These are phyloP conservation scores for Gambusia affinis DNA, from an alignment of 2,113 vertebrate species.

Conservation along the genomic window DNA sequence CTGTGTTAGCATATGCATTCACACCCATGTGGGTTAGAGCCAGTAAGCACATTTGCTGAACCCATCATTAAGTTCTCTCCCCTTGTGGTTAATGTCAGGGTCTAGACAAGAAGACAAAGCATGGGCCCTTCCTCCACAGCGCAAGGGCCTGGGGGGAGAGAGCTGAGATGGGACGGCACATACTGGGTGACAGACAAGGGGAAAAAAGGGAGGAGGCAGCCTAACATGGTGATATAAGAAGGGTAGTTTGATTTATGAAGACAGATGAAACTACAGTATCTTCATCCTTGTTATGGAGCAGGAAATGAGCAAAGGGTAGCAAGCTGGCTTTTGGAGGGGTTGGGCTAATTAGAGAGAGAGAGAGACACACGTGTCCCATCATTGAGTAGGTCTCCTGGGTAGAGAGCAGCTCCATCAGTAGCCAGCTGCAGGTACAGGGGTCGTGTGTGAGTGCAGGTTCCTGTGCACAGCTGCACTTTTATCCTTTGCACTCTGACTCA, in stretches of 20 bases:
- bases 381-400: slow-evolving; percentile 68
- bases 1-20: not conserved
- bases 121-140: slow-evolving; percentile 57
- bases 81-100: slow-evolving; percentile 67
- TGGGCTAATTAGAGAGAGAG: slow-evolving; percentile 74
- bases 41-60: slow-evolving; percentile 62
- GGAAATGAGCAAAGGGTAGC: slow-evolving; percentile 48
- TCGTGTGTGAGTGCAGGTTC: slow-evolving; percentile 53
- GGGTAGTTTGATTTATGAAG: slow-evolving; percentile 30
- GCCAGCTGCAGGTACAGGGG: slow-evolving; percentile 76
- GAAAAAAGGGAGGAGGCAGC: slow-evolving; percentile 1
- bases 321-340: slow-evolving; percentile 63
- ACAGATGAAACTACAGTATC: slow-evolving; percentile 58
- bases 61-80: slow-evolving; percentile 72
- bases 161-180: slow-evolving; percentile 32
- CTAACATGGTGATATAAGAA: slow-evolving; percentile 2
- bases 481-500: slow-evolving; percentile 66
- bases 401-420: slow-evolving; percentile 74
- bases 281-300: slow-evolving; percentile 38
- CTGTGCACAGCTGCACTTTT: slow-evolving; percentile 74
- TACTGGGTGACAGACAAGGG: slow-evolving; percentile 59
- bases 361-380: slow-evolving; percentile 62
- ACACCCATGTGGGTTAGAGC: slow-evolving; percentile 41
- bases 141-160: slow-evolving; percentile 61
- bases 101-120: slow-evolving; percentile 73